Conservation (phyloP, 1,140 invertebrate species). For the Meloidogyne chitwoodi region DNA sequence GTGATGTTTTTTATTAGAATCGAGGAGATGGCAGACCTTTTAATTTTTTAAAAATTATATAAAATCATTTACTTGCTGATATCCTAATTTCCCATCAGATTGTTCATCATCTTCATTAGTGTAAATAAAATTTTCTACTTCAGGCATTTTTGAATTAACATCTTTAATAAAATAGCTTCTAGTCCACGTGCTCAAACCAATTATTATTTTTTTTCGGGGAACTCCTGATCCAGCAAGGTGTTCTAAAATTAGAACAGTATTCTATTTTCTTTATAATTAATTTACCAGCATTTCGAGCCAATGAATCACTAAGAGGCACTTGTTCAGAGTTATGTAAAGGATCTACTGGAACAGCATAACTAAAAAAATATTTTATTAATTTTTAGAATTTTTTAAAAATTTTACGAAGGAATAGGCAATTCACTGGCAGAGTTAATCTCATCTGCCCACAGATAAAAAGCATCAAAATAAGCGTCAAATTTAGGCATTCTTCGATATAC, state of each 20-base stretch:
- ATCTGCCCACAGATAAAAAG: conserved; percentile 21
- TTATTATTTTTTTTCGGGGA: conserved; percentile 9
- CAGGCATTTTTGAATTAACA: neutral
- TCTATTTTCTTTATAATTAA: neutral
- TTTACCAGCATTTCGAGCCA: conserved; percentile 4
- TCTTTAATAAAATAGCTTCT: conserved; percentile 4
- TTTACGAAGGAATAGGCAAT: neutral
- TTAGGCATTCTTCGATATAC: conserved; percentile 11
- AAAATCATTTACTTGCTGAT: conserved; percentile 21
- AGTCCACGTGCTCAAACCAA: conserved; percentile 11
- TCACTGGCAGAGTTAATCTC: neutral
- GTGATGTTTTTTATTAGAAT: neutral
- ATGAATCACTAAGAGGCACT: neutral
- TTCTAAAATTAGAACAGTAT: neutral
- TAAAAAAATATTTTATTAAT: neutral
- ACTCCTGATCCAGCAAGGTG: conserved; percentile 12
- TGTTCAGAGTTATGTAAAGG: neutral
- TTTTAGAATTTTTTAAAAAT: neutral
- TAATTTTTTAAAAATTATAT: too few species aligned
- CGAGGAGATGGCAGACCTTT: conserved; percentile 18
- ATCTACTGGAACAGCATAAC: conserved; percentile 9
- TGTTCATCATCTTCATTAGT: neutral
- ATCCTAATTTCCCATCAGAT: conserved; percentile 16
- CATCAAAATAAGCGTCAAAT: conserved; percentile 15
- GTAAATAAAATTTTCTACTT: neutral